Percentiles rank a stretch among this genome's conserved stretches.
Conservation (phyloP, 1,140 invertebrate species). For the Luehdorfia chinensis region DNA sequence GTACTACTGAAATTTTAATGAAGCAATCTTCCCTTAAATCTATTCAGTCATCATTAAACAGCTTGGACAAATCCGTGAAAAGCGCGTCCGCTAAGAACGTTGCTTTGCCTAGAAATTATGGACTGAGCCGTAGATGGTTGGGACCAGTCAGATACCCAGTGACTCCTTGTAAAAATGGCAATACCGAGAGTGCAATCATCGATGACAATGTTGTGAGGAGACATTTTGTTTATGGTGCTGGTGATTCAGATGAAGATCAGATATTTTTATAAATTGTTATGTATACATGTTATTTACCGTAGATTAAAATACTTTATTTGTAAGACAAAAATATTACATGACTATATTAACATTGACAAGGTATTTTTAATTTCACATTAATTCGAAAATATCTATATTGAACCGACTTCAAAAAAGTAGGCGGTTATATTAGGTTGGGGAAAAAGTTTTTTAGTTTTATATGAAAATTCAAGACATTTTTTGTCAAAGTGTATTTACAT, state of each 20-base stretch:
- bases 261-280: constrained; percentile 69
- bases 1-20: constrained; percentile 29
- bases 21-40: constrained; percentile 58
- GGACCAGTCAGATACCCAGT: constrained; percentile 80
- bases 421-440: constrained; percentile 29
- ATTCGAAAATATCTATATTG: no score
- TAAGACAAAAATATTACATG: constrained; percentile 3
- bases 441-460: no score
- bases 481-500: no score
- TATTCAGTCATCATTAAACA: constrained; percentile 60
- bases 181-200: constrained; percentile 43
- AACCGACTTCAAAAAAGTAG: neutral
- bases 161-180: constrained; percentile 74
- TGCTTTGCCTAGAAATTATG: constrained; percentile 76
- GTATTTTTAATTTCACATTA: neutral
- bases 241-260: constrained; percentile 74
- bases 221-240: constrained; percentile 70
- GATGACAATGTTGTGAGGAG: constrained; percentile 49
- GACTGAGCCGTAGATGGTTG: constrained; percentile 76
- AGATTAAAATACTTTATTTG: neutral
- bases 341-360: neutral
- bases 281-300: constrained; percentile 9
- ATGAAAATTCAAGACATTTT: no score
- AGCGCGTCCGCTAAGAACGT: constrained; percentile 55
- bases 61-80: constrained; percentile 56